Percentiles rank a stretch among this genome's conserved stretches.
Conservation (phyloP, 2,113 vertebrate genomes). For the Corapipo altera region DNA sequence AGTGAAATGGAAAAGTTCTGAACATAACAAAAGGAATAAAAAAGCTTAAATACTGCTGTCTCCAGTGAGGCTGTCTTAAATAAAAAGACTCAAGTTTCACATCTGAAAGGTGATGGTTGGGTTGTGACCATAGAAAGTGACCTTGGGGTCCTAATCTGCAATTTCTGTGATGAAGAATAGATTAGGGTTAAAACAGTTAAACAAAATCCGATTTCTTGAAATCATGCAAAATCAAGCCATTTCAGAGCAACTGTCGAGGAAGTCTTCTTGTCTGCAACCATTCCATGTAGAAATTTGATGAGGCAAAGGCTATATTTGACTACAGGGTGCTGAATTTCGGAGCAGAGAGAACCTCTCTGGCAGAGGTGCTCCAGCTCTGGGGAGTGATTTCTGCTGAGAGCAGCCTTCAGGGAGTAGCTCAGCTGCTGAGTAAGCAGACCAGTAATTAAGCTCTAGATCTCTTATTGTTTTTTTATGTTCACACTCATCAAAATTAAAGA, state of each 20-base stretch:
- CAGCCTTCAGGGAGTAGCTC: background rate
- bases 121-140: background rate
- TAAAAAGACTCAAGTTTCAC: background rate
- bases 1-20: background rate
- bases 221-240: background rate
- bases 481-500: background rate
- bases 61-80: background rate
- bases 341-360: fast-evolving
- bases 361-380: background rate
- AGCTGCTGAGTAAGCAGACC: background rate
- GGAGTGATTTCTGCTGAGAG: background rate
- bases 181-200: background rate
- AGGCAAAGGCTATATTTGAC: background rate
- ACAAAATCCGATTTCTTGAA: background rate
- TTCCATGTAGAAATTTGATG: background rate
- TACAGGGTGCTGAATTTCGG: background rate
- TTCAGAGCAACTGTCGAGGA: background rate
- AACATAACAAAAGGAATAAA: background rate
- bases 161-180: background rate
- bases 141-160: background rate
- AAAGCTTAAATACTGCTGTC: background rate
- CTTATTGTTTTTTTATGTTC: background rate
- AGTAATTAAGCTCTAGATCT: background rate
- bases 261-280: background rate
- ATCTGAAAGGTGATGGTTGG: background rate